Evolutionary conservation across 1,140 invertebrate species (phyloP), one percentile per base, ranked within the genome.

Genomic region (Sitobion miscanthi): DNA sequence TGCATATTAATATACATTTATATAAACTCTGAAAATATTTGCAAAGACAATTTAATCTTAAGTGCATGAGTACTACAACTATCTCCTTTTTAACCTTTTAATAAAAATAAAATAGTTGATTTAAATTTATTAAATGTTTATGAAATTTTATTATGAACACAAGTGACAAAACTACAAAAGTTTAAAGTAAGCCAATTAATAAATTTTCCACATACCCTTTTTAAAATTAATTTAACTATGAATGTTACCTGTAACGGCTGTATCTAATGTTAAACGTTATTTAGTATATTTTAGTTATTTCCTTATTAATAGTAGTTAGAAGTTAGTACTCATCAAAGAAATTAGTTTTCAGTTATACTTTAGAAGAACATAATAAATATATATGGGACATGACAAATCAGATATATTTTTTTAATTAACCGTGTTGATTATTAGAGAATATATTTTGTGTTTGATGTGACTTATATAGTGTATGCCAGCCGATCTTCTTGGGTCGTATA

Each of bases 401-500:
- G 38, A 52, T 89, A 52, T 89, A 4, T 30, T n/a, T 88, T 91
- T 47, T 77, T 77, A 91, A 83, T 83, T 49, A 69, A 35, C 45
- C 1, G 35, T 52, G 20, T 54, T 54, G 23, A 92, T 91, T 49
- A 93, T 54, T 45, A 93, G 69, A 83, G 91, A 83, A 54, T 93
- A 38, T 93, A 86, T 91, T 93, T 49, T 94, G 45, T 94, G 54
- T 94, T 92, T 89, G 35, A 82, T 35, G 86, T 77, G 47, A 89
- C 62, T 83, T 30, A n/a, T 57, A 17, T 89, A 93, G 93, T 69
- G 93, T 93, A 47, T 89, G 85, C 92, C 94, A 95, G 69, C 95
- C 95, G 8, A 11, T 95, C n/a, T 94, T 94, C 82, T 94, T 96
- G 52, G 95, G 95, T 25, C 94, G 94, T 52, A 94, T 96, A 54